These are phyloP conservation scores for Hepsetus odoe DNA, from an alignment of 2,113 vertebrate genomes.

Conservation along the genomic window DNA sequence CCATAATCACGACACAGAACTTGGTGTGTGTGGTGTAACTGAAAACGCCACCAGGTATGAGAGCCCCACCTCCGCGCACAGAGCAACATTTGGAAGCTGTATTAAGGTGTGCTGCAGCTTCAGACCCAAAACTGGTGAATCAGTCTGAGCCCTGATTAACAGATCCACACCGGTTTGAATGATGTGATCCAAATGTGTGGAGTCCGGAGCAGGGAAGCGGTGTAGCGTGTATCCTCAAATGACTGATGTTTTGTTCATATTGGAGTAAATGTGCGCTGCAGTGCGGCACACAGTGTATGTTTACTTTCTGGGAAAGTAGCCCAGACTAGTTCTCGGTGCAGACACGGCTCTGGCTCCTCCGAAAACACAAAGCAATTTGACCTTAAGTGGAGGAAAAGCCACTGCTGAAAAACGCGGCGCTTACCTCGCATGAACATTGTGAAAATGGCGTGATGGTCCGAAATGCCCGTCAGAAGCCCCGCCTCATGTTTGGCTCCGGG, in stretches of 20 bases:
- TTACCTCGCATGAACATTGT: constrained; percentile 14
- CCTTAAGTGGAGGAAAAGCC: no score
- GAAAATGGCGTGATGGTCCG: not conserved
- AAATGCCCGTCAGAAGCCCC: not conserved
- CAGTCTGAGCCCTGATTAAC: no score
- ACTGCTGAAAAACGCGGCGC: not conserved
- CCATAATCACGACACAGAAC: not conserved
- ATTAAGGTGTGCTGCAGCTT: no score
- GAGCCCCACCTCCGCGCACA: not conserved
- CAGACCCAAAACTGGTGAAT: no score
- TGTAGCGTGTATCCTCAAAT: no score
- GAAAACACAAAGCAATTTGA: not conserved
- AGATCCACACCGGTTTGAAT: no score
- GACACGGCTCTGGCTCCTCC: no score
- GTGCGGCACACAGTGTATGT: no score
- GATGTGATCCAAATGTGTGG: no score
- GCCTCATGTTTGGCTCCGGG: not conserved
- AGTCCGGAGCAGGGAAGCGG: no score
- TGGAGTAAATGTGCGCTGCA: not conserved
- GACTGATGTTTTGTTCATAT: not conserved
- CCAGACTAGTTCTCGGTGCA: no score
- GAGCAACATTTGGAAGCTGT: not conserved
- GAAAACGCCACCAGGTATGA: not conserved
- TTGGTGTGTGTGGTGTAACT: not conserved
- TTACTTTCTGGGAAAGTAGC: no score